Evolutionary conservation across 2,888 invertebrate species (phyloP), one percentile per base, ranked within the genome.

Genomic region (Aromia moschata): DNA sequence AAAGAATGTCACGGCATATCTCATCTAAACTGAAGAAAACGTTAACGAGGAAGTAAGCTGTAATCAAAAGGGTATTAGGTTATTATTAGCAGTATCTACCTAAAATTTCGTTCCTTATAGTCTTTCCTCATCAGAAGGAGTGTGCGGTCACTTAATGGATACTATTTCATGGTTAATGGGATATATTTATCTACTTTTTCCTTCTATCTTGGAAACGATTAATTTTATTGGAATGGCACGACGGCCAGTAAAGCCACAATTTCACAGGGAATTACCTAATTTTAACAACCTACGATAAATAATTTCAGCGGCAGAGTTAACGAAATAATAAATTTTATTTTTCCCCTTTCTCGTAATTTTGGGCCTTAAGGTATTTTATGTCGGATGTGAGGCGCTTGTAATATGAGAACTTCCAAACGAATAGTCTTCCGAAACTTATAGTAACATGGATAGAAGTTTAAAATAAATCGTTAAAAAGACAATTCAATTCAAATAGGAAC

Each of bases 241-340:
- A 12, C 3, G 25, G 31, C 12, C 10, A 17, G 38, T 14, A 36
- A 33, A 45, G 20, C 18, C 31, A 46, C 46, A 47, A 41, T 56
- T 56, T 56, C 47, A 56, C 38, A 36, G 46, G 17, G 10, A 36
- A 43, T 56, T 56, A 43, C 33, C 41, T 56, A 49, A 56, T 56
- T 41, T 56, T 47, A 41, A 47, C 46, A 56, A 41, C 47, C 41
- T 49, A 11, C 43, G 14, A 47, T 56, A 49, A 56, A 56, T 56
- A 49, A 41, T 47, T 49, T 33, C 36, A 31, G 41, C 9, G 40
- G 40, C 41, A 47, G 25, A 38, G 40, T 46, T 30, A 7, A 15
- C 37, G 10, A 5, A 10, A 33, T 10, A 41, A 18, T 18, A 3
- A 25, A 5, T 11, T 10, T 1, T 45, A 9, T 45, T 14, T 44